phyloP scores from a whole-genome alignment of 35 echinoderm and acorn worm genomes.

The Ophioderma brevispina region DNA sequence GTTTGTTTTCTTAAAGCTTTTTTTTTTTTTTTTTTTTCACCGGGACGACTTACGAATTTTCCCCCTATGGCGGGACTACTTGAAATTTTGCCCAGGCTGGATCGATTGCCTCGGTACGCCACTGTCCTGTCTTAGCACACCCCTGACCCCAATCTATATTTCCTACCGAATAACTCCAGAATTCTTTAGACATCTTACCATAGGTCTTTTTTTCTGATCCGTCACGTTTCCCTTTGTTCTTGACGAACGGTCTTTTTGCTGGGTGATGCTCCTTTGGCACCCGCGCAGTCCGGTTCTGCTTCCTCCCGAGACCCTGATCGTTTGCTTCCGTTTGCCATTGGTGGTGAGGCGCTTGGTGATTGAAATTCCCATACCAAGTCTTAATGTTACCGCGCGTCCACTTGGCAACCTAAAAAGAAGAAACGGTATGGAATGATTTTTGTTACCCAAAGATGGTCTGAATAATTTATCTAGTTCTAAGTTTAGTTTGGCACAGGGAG shows the following conservation, averaged over 20 bases:
- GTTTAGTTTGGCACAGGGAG: no score
- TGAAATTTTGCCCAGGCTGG: no score
- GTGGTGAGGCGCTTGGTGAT: constrained; percentile 18
- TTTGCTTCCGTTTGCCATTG: neutral
- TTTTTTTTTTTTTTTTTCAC: no score
- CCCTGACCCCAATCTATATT: no score
- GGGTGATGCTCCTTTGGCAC: constrained; percentile 16
- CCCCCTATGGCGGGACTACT: no score
- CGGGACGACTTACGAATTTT: no score
- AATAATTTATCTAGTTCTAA: no score
- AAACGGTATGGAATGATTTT: neutral
- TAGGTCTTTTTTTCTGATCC: constrained; percentile 81
- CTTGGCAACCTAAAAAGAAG: constrained; percentile 61
- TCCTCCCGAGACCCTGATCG: neutral
- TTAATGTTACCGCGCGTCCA: constrained; percentile 80
- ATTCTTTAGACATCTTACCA: constrained; percentile 71
- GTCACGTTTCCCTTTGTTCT: neutral
- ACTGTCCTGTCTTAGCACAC: no score
- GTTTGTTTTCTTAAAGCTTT: no score
- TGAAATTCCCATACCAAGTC: constrained; percentile 86
- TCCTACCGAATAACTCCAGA: no score
- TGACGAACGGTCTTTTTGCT: neutral
- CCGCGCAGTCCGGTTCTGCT: neutral
- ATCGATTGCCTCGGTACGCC: no score
- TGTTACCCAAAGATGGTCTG: no score